Evolutionary conservation across 2,797 vertebrate genomes (phyloP).

Genomic region (Saguinus oedipus): DNA sequence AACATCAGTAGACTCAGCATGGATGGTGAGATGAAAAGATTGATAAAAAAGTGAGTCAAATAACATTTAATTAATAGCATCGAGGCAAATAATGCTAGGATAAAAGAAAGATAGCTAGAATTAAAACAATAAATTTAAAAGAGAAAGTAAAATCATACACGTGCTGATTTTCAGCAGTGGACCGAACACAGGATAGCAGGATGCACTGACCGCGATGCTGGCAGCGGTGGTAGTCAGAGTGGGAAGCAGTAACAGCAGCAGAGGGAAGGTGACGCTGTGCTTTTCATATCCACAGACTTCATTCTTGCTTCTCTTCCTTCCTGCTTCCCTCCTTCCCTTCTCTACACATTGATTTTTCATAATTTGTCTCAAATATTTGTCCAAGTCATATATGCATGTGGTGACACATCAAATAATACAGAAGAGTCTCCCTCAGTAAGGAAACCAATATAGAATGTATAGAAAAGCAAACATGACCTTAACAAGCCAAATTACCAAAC

Average conservation of each 20-base stretch:
- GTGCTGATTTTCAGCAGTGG: background rate
- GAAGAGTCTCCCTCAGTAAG: background rate
- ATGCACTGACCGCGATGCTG: background rate
- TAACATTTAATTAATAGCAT: background rate
- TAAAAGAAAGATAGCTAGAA: background rate
- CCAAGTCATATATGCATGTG: no score
- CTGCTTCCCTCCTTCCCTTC: background rate
- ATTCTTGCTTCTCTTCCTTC: no score
- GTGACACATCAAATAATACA: background rate
- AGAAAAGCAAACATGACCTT: background rate
- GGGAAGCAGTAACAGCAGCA: background rate
- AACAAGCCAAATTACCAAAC: background rate
- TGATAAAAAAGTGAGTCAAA: background rate
- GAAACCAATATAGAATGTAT: background rate
- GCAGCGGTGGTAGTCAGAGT: fast-evolving
- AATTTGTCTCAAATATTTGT: background rate
- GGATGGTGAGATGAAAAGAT: background rate
- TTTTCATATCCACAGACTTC: background rate
- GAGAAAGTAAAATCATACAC: background rate
- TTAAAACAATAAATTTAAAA: background rate
- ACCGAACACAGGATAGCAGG: background rate
- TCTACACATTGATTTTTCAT: background rate
- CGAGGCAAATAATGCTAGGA: background rate
- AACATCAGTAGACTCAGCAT: background rate
- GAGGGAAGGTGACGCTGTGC: no score